These are phyloP conservation scores for Anguilla megastoma DNA, from an alignment of 2,797 vertebrate species.

Conservation along the genomic window DNA sequence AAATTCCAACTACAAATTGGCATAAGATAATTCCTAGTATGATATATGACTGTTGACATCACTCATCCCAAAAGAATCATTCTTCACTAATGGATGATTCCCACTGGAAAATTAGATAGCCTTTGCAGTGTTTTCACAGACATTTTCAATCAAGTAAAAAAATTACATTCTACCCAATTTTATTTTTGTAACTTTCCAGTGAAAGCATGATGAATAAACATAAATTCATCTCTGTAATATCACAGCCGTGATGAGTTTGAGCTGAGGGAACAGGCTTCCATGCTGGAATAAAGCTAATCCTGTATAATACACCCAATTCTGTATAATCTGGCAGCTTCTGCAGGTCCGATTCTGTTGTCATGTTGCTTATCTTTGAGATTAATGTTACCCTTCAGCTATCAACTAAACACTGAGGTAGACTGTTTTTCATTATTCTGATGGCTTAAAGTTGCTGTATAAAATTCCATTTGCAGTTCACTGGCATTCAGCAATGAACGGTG, in stretches of 20 bases:
- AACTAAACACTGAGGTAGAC: not conserved
- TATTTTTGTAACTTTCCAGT: not conserved
- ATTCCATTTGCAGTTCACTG: constrained; percentile 1
- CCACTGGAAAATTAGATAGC: not conserved
- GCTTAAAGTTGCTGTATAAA: constrained; percentile 10
- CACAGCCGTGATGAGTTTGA: not conserved
- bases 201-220: constrained; percentile 3
- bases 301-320: not conserved
- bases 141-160: not conserved
- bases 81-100: not conserved
- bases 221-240: not conserved
- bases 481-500: not conserved
- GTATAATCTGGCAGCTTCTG: not conserved
- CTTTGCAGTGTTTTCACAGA: not conserved
- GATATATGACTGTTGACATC: too few relatives aligned
- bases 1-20: not conserved
- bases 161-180: not conserved
- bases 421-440: not conserved
- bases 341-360: not conserved
- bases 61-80: not conserved
- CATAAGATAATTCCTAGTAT: too few relatives aligned
- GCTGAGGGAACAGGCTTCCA: not conserved
- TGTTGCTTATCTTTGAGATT: not conserved
- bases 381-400: not conserved
- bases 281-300: not conserved